These are phyloP conservation scores for Anas platyrhynchos DNA, from an alignment of 2,113 vertebrate species.

Conservation along the genomic window DNA sequence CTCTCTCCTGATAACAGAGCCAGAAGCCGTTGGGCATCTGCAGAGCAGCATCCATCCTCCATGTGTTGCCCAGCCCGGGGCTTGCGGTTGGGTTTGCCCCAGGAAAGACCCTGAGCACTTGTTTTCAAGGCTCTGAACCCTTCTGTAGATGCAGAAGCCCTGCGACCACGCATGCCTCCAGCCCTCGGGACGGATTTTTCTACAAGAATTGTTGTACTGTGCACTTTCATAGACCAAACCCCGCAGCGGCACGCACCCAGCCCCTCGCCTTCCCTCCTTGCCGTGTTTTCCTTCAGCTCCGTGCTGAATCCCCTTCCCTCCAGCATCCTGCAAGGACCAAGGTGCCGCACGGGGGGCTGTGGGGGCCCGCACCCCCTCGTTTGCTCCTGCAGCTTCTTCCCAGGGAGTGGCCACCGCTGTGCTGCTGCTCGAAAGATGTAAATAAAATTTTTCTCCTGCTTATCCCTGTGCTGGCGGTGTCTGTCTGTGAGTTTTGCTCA, in stretches of 20 bases:
- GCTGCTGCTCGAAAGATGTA: constrained; percentile 4
- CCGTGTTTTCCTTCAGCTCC: background rate
- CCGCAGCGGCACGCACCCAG: fast-evolving
- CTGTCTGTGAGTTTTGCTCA: fast-evolving
- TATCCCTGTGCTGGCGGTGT: background rate
- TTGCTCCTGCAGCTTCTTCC: background rate
- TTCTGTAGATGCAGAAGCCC: fast-evolving
- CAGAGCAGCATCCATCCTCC: background rate
- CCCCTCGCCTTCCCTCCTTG: background rate
- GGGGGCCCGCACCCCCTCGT: fast-evolving
- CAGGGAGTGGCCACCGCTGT: background rate
- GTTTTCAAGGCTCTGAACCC: background rate
- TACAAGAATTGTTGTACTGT: fast-evolving
- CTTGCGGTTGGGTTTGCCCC: background rate
- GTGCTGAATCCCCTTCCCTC: constrained; percentile 57
- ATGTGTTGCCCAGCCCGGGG: background rate
- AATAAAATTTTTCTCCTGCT: constrained; percentile 64
- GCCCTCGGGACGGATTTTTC: background rate
- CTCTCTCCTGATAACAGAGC: fast-evolving
- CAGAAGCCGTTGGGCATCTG: background rate
- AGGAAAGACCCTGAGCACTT: background rate
- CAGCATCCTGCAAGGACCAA: background rate
- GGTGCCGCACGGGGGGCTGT: constrained; percentile 1
- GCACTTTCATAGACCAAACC: constrained; percentile 34
- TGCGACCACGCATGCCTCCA: fast-evolving